Conservation (phyloP, 2,113 vertebrate genomes). For the Motacilla tschutschensis region DNA sequence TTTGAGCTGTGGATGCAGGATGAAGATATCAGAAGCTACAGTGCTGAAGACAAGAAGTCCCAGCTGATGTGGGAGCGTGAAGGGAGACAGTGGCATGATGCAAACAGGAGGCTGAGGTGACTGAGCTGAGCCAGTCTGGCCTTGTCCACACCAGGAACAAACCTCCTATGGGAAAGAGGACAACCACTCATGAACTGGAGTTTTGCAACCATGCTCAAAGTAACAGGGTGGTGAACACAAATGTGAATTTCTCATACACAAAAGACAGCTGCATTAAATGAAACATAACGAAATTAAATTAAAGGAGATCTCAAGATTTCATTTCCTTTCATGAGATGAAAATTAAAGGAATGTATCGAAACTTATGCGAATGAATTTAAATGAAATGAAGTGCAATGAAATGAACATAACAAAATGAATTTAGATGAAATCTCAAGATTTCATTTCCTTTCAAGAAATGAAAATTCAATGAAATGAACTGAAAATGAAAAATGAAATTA, state of each 20-base stretch:
- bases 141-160: background rate
- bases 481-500: background rate
- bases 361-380: background rate
- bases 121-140: background rate
- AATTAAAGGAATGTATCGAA: background rate
- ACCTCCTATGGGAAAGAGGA: background rate
- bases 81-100: background rate
- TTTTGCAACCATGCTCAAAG: background rate
- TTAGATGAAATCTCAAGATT: background rate
- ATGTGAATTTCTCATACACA: background rate
- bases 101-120: background rate
- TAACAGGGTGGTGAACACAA: background rate
- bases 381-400: background rate
- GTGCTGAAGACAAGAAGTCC: background rate
- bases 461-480: background rate
- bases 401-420: background rate
- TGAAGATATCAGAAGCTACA: background rate
- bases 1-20: background rate
- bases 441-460: background rate
- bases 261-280: background rate
- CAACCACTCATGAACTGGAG: background rate
- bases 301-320: background rate
- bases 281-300: fast-evolving
- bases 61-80: background rate
- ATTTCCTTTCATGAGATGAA: background rate